Percentiles rank a stretch among this genome's conserved stretches.
Conservation (phyloP, 1,140 invertebrate species). For the Papilio helenus region DNA sequence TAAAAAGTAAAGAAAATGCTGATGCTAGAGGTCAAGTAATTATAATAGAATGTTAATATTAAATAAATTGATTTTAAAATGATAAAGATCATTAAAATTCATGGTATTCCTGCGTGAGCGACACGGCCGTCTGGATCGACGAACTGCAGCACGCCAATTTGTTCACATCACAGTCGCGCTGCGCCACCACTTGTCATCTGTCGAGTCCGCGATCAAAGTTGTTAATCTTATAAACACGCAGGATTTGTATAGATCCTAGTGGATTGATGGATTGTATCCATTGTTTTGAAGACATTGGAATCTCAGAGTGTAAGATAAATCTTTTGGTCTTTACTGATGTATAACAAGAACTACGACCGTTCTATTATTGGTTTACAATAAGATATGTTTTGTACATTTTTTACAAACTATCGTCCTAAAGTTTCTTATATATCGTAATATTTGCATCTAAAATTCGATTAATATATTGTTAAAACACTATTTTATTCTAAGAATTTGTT, state of each 20-base stretch:
- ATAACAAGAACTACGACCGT: background rate
- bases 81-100: background rate
- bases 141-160: conserved; percentile 30
- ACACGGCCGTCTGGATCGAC: background rate
- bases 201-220: conserved; percentile 26
- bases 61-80: too few relatives aligned
- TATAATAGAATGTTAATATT: too few relatives aligned
- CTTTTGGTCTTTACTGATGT: background rate
- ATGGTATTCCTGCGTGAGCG: background rate
- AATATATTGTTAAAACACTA: too few relatives aligned
- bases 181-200: conserved; percentile 34
- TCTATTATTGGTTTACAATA: background rate
- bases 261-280: conserved; percentile 19
- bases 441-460: too few relatives aligned
- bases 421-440: too few relatives aligned
- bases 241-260: conserved; percentile 7
- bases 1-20: too few relatives aligned
- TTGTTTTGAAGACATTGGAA: conserved; percentile 17
- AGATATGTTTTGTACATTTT: too few relatives aligned
- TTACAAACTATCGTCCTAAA: too few relatives aligned
- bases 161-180: conserved; percentile 16
- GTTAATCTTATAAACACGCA: conserved; percentile 34
- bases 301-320: background rate
- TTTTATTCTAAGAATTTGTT: too few relatives aligned
- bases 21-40: too few relatives aligned